Conservation (phyloP, 1,140 invertebrate species). For the Mizuhopecten yessoensis region DNA sequence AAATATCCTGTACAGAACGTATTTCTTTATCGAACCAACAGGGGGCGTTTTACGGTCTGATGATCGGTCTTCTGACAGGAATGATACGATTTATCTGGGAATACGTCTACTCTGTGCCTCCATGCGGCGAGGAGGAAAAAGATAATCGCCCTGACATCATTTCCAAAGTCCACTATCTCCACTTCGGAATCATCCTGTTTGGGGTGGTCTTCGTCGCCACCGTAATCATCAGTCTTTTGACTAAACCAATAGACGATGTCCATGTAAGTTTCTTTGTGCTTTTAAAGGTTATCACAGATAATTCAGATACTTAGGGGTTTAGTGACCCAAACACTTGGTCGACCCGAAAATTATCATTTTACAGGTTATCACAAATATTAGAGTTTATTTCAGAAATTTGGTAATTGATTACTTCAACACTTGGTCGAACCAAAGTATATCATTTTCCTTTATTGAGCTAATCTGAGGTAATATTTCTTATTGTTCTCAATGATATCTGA, state of each 20-base stretch:
- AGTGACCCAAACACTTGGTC: too few relatives aligned
- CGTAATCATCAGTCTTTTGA: slow-evolving; percentile 80
- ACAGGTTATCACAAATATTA: too few relatives aligned
- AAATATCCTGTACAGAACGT: too few relatives aligned
- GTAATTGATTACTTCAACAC: too few relatives aligned
- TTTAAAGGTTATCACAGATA: too few relatives aligned
- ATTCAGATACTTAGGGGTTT: too few relatives aligned
- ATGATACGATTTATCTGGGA: slow-evolving; percentile 83
- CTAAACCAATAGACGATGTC: slow-evolving; percentile 78
- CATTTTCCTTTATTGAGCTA: too few relatives aligned
- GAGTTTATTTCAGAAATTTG: too few relatives aligned
- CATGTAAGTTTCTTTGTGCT: slow-evolving; percentile 75
- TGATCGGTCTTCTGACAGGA: slow-evolving; percentile 85
- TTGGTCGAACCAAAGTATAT: too few relatives aligned
- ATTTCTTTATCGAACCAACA: slow-evolving; percentile 42
- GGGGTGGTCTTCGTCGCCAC: slow-evolving; percentile 75
- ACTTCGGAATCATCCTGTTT: slow-evolving; percentile 83
- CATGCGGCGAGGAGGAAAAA: slow-evolving; percentile 75
- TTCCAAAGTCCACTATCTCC: slow-evolving; percentile 82
- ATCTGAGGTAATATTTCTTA: too few relatives aligned
- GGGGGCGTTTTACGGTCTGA: slow-evolving; percentile 86
- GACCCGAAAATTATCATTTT: too few relatives aligned
- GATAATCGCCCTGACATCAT: slow-evolving; percentile 78
- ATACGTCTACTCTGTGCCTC: slow-evolving; percentile 76
- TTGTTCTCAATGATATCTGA: too few relatives aligned